Evolutionary conservation across 2,888 invertebrate genomes (phyloP).

Genomic region (Eristalis pertinax): DNA sequence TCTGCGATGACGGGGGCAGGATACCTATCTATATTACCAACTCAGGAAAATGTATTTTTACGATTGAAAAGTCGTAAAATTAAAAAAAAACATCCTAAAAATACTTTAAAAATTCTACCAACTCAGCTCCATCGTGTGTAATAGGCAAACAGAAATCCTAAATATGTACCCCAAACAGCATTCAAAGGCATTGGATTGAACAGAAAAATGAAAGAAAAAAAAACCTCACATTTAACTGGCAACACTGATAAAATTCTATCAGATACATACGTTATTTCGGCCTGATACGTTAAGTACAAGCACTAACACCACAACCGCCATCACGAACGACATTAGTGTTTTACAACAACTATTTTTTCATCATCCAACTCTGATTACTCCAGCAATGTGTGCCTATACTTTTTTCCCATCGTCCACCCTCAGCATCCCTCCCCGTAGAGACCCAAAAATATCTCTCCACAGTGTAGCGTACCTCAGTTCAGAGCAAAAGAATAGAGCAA

Average conservation of each 20-base stretch:
- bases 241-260: slow-evolving; percentile 19
- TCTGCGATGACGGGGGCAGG: too few relatives aligned
- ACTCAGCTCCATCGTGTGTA: not conserved
- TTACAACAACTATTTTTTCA: slow-evolving; percentile 18
- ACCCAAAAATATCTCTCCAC: slow-evolving; percentile 9
- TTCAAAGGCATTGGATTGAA: not conserved
- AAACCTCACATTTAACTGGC: slow-evolving; percentile 26
- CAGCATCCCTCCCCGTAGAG: not conserved
- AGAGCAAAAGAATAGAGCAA: slow-evolving; percentile 14
- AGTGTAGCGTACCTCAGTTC: slow-evolving; percentile 8
- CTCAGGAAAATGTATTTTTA: not conserved
- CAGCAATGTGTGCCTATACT: not conserved
- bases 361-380: not conserved
- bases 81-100: not conserved
- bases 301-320: not conserved
- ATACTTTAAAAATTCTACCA: not conserved
- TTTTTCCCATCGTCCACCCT: not conserved
- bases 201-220: not conserved
- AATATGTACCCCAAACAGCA: not conserved
- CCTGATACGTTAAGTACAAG: slow-evolving; percentile 12
- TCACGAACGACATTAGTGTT: not conserved
- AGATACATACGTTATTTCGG: slow-evolving; percentile 18
- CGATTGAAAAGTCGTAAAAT: not conserved
- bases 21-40: not conserved
- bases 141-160: not conserved